Evolutionary conservation across 1,140 invertebrate genomes (phyloP).

Genomic region (Euborellia annulipes): DNA sequence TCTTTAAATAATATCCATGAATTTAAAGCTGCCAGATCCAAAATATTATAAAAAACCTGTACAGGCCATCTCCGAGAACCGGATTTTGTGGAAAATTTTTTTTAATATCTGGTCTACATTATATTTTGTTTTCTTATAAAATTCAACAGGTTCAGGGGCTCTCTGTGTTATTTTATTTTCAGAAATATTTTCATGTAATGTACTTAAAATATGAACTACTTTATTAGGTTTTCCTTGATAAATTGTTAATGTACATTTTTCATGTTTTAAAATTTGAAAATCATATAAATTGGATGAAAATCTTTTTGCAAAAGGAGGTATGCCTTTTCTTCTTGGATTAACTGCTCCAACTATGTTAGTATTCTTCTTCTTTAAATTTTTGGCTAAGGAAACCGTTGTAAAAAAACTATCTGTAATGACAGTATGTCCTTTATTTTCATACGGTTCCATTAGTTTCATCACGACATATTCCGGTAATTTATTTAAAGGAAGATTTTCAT

Average conservation of each 20-base stretch:
- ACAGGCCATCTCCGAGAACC: slow-evolving; percentile 14
- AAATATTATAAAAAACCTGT: slow-evolving; percentile 16
- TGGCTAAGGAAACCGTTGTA: slow-evolving; percentile 1
- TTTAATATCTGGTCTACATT: slow-evolving; percentile 15
- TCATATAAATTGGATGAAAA: slow-evolving; percentile 13
- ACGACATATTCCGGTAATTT: slow-evolving; percentile 4
- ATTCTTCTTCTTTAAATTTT: slow-evolving; percentile 2
- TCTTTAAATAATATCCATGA: slow-evolving; percentile 7
- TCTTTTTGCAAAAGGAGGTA: slow-evolving; percentile 6
- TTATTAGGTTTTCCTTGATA: slow-evolving; percentile 18
- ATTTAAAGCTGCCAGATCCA: slow-evolving; percentile 16
- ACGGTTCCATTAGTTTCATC: slow-evolving; percentile 3
- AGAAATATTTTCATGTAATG: slow-evolving; percentile 12
- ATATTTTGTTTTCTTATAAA: slow-evolving; percentile 19
- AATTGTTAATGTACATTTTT: slow-evolving; percentile 14
- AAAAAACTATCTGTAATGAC: slow-evolving; percentile 6
- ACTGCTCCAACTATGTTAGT: slow-evolving; percentile 14
- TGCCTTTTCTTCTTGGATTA: background rate
- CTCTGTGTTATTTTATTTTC: slow-evolving; percentile 11
- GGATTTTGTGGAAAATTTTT: slow-evolving; percentile 9
- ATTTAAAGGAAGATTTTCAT: slow-evolving; percentile 10
- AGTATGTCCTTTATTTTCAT: slow-evolving; percentile 3
- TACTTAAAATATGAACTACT: slow-evolving; percentile 16
- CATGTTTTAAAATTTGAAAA: slow-evolving; percentile 8
- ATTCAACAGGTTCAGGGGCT: slow-evolving; percentile 14